A percentile compares a stretch with the other conserved stretches of the same genome.
phyloP scores from a whole-genome alignment of 2,113 vertebrate species.

The Nothocercus julius region DNA sequence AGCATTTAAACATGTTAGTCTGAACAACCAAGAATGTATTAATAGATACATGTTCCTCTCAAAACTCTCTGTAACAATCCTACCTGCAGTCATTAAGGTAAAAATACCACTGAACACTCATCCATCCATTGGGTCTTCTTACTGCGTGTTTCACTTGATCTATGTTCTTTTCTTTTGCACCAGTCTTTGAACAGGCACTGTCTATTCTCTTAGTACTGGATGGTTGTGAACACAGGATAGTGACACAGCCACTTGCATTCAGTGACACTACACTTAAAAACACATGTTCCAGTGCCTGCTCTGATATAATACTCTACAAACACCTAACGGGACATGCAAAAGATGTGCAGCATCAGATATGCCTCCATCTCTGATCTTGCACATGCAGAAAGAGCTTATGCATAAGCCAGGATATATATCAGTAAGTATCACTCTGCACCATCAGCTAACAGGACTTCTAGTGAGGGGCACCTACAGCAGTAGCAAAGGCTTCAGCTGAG shows the following conservation, averaged over 20 bases:
- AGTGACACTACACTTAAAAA: neutral
- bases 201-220: neutral
- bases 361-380: neutral
- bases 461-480: neutral
- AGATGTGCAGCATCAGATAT: neutral
- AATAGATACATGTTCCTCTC: neutral
- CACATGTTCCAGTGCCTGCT: neutral
- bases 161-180: neutral
- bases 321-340: accelerated
- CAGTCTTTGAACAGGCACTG: neutral
- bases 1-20: neutral
- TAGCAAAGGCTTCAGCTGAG: neutral
- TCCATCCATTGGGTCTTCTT: neutral
- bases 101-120: neutral
- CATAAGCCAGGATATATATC: neutral
- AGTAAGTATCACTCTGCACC: neutral
- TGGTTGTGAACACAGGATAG: neutral
- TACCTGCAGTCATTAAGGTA: neutral
- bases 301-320: neutral
- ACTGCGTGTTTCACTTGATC: neutral
- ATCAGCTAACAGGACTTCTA: neutral
- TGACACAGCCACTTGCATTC: neutral
- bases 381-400: neutral
- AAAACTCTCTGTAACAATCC: neutral
- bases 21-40: neutral